A percentile compares a stretch with the other conserved stretches of the same genome.
phyloP scores from a whole-genome alignment of 2,888 invertebrate genomes.

The Eutolmus rufibarbis region DNA sequence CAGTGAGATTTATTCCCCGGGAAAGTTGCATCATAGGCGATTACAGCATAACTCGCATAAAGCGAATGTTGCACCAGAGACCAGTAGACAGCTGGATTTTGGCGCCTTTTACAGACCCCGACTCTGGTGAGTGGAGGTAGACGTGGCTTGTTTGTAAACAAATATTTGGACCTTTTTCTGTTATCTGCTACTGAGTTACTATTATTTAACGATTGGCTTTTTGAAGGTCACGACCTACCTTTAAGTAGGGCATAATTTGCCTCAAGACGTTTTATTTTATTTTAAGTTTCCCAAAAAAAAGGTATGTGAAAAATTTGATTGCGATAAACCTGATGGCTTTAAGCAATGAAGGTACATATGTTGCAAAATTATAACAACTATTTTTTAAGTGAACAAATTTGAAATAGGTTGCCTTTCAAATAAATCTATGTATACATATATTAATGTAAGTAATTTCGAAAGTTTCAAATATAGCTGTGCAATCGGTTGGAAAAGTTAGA shows the following conservation, averaged over 20 bases:
- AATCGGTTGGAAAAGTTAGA: too few species aligned
- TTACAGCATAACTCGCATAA: slow-evolving; percentile 6
- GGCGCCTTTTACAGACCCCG: slow-evolving; percentile 5
- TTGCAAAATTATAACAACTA: not conserved
- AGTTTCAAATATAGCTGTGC: not conserved
- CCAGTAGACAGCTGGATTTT: not conserved
- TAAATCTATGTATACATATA: not conserved
- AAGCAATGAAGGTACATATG: not conserved
- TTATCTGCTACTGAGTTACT: not conserved
- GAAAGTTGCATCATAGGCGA: slow-evolving; percentile 27
- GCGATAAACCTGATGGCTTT: not conserved
- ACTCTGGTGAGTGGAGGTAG: not conserved
- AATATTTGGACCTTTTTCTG: not conserved
- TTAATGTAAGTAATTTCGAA: not conserved
- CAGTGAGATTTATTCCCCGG: not conserved
- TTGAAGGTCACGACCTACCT: not conserved
- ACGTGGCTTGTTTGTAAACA: slow-evolving; percentile 27
- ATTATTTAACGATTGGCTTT: not conserved
- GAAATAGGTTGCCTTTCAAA: not conserved
- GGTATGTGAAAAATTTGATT: not conserved
- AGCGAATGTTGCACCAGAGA: slow-evolving; percentile 7
- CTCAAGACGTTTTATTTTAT: not conserved
- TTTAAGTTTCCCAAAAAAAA: not conserved
- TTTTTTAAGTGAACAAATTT: not conserved
- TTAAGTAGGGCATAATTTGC: not conserved